Evolutionary conservation across 2,888 invertebrate species (phyloP).

Genomic region (Crepidodera aurea): DNA sequence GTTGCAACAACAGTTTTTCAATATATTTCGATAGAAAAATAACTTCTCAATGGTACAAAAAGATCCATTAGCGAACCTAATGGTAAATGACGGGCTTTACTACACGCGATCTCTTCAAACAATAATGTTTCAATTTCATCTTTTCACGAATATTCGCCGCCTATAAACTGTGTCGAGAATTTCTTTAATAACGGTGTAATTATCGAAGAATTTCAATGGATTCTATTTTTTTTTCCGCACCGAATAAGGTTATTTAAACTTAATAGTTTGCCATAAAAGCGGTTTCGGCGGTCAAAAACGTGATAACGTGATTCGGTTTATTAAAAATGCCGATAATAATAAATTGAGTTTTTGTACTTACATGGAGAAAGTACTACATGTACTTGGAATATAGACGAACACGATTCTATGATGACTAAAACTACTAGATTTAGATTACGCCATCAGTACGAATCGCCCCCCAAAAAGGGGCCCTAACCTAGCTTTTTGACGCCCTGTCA

Average conservation of each 20-base stretch:
- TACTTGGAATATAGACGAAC: no score
- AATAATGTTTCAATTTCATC: conserved; percentile 2
- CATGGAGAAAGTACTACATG: no score
- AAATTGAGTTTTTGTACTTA: no score
- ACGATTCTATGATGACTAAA: no score
- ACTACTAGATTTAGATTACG: no score
- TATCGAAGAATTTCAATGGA: neutral
- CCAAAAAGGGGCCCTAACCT: no score
- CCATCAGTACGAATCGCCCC: no score
- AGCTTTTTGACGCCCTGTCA: no score
- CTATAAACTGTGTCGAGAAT: conserved; percentile 5
- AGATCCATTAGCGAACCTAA: neutral
- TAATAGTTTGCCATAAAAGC: neutral
- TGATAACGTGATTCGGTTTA: neutral
- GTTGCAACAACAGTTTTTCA: no score
- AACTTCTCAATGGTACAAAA: neutral
- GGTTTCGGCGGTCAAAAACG: neutral
- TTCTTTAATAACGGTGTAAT: conserved; percentile 11
- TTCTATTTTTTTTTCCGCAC: neutral
- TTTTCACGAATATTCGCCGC: neutral
- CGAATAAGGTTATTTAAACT: neutral
- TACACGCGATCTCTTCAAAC: neutral
- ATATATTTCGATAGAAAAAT: no score
- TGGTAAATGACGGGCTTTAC: neutral
- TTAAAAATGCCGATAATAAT: neutral